A percentile compares a stretch with the other conserved stretches of the same genome.
These are phyloP conservation scores for Habroteleia sp. DNA, from an alignment of 2,888 invertebrate genomes.

Conservation along the genomic window DNA sequence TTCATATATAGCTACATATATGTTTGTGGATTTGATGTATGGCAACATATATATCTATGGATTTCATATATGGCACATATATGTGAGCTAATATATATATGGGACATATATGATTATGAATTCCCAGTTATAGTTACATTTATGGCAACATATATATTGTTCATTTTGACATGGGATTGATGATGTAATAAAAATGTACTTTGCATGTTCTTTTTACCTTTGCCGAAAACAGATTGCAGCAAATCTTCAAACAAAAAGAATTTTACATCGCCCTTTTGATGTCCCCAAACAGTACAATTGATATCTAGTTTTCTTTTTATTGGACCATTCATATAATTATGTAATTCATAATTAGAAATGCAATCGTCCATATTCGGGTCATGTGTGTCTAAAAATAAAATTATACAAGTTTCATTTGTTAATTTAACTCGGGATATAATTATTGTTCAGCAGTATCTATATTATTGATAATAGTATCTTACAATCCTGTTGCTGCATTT, in stretches of 20 bases:
- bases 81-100: too few relatives aligned
- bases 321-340: constrained; percentile 25
- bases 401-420: neutral
- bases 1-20: too few relatives aligned
- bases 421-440: neutral
- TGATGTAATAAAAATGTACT: too few relatives aligned
- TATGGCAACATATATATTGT: neutral
- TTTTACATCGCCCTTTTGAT: constrained; percentile 21
- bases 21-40: too few relatives aligned
- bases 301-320: constrained; percentile 20
- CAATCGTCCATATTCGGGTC: neutral
- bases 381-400: constrained; percentile 7
- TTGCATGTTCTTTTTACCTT: constrained; percentile 36
- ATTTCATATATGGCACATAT: too few relatives aligned
- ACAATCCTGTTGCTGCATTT: constrained; percentile 12
- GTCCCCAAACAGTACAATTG: constrained; percentile 26
- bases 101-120: too few relatives aligned
- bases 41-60: too few relatives aligned
- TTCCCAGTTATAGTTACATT: too few relatives aligned
- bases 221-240: constrained; percentile 20
- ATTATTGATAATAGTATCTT: neutral
- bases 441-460: too few relatives aligned
- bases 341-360: constrained; percentile 2
- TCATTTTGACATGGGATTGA: too few relatives aligned
- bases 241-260: constrained; percentile 30